Evolutionary conservation across 2,888 invertebrate species (phyloP).

Genomic region (Onchidella celtica): DNA sequence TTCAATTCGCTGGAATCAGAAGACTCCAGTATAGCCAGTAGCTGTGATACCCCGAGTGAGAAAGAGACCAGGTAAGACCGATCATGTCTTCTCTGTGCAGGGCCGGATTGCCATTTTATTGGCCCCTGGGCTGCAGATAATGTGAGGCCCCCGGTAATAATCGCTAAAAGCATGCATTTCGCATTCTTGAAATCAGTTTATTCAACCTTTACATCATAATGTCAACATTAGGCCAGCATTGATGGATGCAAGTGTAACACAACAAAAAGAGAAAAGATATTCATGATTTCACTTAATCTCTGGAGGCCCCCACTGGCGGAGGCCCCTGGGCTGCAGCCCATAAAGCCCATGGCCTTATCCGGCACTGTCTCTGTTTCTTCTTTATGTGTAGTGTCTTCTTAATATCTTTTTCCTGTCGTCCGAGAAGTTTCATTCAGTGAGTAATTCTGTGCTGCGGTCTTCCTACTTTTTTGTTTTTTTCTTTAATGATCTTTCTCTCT

Average conservation of each 20-base stretch:
- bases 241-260: too few relatives aligned
- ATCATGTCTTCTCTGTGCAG: too few relatives aligned
- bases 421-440: neutral
- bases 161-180: too few relatives aligned
- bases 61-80: constrained; percentile 78
- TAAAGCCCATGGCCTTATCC: neutral
- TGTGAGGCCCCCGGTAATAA: too few relatives aligned
- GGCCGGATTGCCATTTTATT: too few relatives aligned
- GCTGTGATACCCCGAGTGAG: constrained; percentile 83
- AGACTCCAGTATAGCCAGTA: constrained; percentile 84
- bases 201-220: too few relatives aligned
- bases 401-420: neutral
- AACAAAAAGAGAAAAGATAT: too few relatives aligned
- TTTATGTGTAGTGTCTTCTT: neutral
- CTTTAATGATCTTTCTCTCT: neutral
- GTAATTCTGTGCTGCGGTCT: neutral
- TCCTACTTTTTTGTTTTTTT: neutral
- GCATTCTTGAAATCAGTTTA: too few relatives aligned
- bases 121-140: too few relatives aligned
- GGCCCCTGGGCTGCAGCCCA: too few relatives aligned
- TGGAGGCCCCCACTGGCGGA: too few relatives aligned
- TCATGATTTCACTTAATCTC: neutral
- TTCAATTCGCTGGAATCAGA: constrained; percentile 85
- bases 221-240: too few relatives aligned
- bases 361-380: neutral